phyloP scores from a whole-genome alignment of 2,888 invertebrate species.

The Neoascia interrupta region DNA sequence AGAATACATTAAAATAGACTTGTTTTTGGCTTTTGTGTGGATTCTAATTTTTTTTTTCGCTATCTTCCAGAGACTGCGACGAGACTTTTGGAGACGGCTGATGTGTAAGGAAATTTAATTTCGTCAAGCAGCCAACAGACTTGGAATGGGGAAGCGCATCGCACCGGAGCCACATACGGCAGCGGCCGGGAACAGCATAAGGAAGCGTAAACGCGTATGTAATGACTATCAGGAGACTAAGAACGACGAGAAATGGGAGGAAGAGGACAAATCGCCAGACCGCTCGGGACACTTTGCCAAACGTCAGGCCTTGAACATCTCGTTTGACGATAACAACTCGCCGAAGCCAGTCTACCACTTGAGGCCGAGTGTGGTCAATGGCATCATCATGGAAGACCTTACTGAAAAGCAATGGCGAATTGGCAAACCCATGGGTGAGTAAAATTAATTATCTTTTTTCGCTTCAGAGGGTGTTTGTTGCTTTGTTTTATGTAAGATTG shows the following conservation, averaged over 20 bases:
- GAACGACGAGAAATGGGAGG: conserved; percentile 23
- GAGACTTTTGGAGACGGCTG: not conserved
- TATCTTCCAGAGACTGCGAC: conserved; percentile 12
- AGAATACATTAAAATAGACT: conserved; percentile 10
- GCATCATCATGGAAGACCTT: conserved; percentile 90
- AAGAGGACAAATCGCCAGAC: not conserved
- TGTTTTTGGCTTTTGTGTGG: conserved; percentile 5
- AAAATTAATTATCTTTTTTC: too few relatives aligned
- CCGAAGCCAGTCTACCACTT: conserved; percentile 80
- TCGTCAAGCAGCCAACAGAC: not conserved
- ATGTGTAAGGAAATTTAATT: not conserved
- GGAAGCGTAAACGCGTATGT: conserved; percentile 75
- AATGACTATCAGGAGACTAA: conserved; percentile 42
- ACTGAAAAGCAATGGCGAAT: conserved; percentile 91
- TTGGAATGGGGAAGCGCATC: conserved; percentile 78
- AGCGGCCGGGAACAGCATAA: conserved; percentile 69
- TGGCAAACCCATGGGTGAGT: conserved; percentile 91
- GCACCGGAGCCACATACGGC: conserved; percentile 69
- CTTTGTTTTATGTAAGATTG: too few relatives aligned
- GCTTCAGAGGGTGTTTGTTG: too few relatives aligned
- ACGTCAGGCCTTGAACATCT: conserved; percentile 23
- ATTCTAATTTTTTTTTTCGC: conserved; percentile 23
- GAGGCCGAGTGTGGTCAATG: conserved; percentile 81
- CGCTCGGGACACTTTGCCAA: conserved; percentile 7
- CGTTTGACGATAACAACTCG: conserved; percentile 74